phyloP scores from a whole-genome alignment of 2,797 vertebrate species.

The Dromococcyx pavoninus region DNA sequence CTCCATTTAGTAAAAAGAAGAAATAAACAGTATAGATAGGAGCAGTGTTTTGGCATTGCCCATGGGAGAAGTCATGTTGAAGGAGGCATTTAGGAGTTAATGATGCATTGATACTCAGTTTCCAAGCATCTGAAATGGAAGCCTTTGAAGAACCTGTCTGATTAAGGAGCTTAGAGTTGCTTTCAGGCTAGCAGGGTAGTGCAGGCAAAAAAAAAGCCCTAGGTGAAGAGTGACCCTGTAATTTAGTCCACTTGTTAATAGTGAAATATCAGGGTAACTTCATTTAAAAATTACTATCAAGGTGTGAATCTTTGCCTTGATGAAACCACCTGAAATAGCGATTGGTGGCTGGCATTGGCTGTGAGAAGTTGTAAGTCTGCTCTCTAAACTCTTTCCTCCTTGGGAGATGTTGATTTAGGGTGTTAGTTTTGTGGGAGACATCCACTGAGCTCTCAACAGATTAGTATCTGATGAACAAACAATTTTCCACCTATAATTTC shows the following conservation, averaged over 20 bases:
- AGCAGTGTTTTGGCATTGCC: neutral
- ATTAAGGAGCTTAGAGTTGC: neutral
- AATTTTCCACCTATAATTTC: conserved; percentile 31
- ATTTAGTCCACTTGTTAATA: conserved; percentile 4
- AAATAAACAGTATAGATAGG: neutral
- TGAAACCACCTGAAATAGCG: neutral
- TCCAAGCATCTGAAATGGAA: neutral
- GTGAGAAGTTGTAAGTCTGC: neutral
- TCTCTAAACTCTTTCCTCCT: neutral
- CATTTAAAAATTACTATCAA: neutral
- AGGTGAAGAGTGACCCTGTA: neutral
- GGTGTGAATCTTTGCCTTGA: conserved; percentile 25
- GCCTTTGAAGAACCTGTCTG: neutral
- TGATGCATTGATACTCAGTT: neutral
- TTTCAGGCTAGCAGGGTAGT: neutral
- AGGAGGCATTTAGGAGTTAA: neutral
- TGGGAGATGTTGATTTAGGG: neutral
- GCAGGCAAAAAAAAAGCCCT: neutral
- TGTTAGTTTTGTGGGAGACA: conserved; percentile 24
- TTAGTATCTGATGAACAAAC: conserved; percentile 54
- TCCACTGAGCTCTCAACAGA: neutral
- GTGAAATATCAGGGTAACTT: conserved; percentile 2
- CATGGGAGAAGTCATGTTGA: neutral
- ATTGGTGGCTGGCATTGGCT: neutral
- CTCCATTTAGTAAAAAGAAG: neutral